Conservation (phyloP, 2,888 invertebrate species). For the Pheosia tremula region DNA sequence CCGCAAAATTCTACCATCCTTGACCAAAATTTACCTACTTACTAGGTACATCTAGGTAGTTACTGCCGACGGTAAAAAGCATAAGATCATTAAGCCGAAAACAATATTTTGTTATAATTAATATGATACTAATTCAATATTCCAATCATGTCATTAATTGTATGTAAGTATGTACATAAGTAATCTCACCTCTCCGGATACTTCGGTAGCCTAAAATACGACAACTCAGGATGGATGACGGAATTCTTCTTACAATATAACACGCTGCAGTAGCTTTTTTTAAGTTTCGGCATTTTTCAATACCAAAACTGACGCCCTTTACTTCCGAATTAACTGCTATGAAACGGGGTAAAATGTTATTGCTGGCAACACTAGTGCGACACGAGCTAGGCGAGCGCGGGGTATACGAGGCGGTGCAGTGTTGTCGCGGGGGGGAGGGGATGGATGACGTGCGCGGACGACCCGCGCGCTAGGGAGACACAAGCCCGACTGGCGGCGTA, state of each 20-base stretch:
- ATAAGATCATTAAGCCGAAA: no score
- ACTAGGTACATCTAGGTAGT: no score
- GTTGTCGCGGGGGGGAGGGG: not conserved
- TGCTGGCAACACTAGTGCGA: not conserved
- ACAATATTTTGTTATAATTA: no score
- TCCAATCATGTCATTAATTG: not conserved
- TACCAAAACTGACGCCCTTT: no score
- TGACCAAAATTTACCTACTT: no score
- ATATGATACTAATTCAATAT: no score
- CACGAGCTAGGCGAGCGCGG: not conserved
- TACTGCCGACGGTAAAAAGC: no score
- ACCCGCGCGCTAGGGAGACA: not conserved
- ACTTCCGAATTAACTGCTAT: not conserved
- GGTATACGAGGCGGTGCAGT: not conserved
- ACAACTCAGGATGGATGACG: constrained; percentile 14
- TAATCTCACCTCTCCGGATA: constrained; percentile 15
- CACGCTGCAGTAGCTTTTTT: constrained; percentile 12
- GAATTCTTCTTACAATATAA: constrained; percentile 24
- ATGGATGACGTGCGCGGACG: not conserved
- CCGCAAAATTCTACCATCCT: no score
- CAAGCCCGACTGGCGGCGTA: constrained; percentile 6
- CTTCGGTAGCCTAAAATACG: constrained; percentile 20
- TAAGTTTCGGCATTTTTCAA: constrained; percentile 1
- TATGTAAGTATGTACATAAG: not conserved
- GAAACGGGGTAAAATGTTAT: not conserved